Evolutionary conservation across 2,113 vertebrate genomes (phyloP), one percentile per base, ranked within the genome.

Genomic region (Motacilla alba): DNA sequence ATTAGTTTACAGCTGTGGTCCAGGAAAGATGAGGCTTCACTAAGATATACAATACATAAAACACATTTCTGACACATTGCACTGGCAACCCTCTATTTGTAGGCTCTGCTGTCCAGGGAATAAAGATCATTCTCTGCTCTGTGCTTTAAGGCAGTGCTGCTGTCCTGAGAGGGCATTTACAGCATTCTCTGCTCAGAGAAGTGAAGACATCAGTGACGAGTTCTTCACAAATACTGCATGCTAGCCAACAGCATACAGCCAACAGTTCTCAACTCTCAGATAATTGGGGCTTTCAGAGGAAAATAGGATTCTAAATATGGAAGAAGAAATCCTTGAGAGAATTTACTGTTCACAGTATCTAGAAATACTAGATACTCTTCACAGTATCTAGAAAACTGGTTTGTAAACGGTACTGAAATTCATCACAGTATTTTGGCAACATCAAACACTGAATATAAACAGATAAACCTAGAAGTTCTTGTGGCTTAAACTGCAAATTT

Each of bases 31-130:
- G 93, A 90, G 91, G 76, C 76, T 66, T 91, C 81, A 55, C 75
- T 80, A 46, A 74, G 86, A 84, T 33, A 37, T 39, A 6, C 5
- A 60, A 91, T 56, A 60, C 83, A 94, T 96, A 94, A 96, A 95
- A 16, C 87, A 89, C 70, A 0, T 83, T 93, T 89, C 89, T 16
- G 92, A 94, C 26, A 53, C 21, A 2, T 69, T 50, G 22, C 67
- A 6, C 30, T 68, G 87, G 90, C 81, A 79, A 23, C 14, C 24
- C 73, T 39, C 27, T 37, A 18, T 26, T 28, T 69, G 82, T 58
- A 75, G 77, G 46, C 44, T 60, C 12, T 15, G 58, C 39, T 70
- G 50, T 66, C 67, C 46, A 33, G 84, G 52, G 82, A 90, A 64
- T 84, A 49, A 78, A 87, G 87, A 85, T 33, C 0, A 5, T 46